Percentiles rank a stretch among this genome's conserved stretches.
Conservation (phyloP, 1,140 invertebrate species). For the Schlechtendalia chinensis region DNA sequence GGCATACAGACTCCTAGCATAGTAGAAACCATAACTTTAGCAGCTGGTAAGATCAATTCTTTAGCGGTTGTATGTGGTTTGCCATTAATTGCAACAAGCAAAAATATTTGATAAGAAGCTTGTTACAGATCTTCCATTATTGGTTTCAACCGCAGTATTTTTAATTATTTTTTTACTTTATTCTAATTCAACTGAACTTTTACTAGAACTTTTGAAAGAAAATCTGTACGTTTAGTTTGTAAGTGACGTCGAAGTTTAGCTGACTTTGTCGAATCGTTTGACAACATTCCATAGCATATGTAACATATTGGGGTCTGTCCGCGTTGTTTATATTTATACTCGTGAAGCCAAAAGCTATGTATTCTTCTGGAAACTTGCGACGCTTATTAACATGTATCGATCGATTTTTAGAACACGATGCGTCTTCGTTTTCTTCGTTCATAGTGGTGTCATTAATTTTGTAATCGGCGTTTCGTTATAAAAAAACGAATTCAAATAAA, state of each 20-base stretch:
- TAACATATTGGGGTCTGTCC: background rate
- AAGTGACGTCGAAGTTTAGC: constrained; percentile 8
- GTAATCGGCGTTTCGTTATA: background rate
- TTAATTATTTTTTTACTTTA: constrained; percentile 21
- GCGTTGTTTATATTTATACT: background rate
- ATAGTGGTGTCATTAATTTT: background rate
- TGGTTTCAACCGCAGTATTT: background rate
- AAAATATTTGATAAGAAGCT: constrained; percentile 35
- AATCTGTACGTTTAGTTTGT: background rate
- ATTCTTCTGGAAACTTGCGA: background rate
- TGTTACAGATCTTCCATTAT: constrained; percentile 1
- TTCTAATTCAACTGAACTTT: background rate
- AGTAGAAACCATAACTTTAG: constrained; percentile 47
- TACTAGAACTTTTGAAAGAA: background rate
- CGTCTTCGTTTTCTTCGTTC: background rate
- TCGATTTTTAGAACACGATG: background rate
- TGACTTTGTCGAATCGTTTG: background rate
- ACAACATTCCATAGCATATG: constrained; percentile 14
- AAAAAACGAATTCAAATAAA: too few species aligned
- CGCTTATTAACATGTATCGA: too few species aligned
- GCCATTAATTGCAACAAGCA: constrained; percentile 54
- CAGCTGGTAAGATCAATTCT: constrained; percentile 55
- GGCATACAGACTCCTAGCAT: too few species aligned
- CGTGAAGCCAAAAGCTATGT: background rate
- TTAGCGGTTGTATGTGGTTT: constrained; percentile 56